A percentile compares a stretch with the other conserved stretches of the same genome.
These are phyloP conservation scores for Cheumatopsyche charites DNA, from an alignment of 1,140 invertebrate genomes.

Conservation along the genomic window DNA sequence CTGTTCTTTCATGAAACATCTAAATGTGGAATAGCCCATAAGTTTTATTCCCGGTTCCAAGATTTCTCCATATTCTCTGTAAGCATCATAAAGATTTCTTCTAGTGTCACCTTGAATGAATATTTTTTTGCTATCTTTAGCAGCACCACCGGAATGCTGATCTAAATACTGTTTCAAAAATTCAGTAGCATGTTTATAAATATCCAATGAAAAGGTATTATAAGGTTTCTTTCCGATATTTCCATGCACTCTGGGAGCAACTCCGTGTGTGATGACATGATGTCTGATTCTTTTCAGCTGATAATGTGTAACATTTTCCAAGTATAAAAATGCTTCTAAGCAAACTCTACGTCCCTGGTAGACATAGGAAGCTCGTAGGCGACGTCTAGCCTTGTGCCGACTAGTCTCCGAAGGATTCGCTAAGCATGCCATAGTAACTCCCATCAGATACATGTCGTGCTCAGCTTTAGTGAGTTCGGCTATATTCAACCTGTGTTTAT, in stretches of 20 bases:
- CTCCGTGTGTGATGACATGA: slow-evolving; percentile 78
- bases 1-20: slow-evolving; percentile 80
- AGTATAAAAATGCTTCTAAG: slow-evolving; percentile 77
- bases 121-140: slow-evolving; percentile 62
- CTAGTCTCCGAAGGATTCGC: slow-evolving; percentile 76
- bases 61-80: slow-evolving; percentile 73
- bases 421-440: slow-evolving; percentile 79
- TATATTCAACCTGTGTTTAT: slow-evolving; percentile 76
- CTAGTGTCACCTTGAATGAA: slow-evolving; percentile 73
- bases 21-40: slow-evolving; percentile 81
- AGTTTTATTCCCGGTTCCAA: slow-evolving; percentile 70
- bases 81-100: slow-evolving; percentile 75
- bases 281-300: slow-evolving; percentile 78
- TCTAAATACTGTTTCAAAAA: slow-evolving; percentile 75
- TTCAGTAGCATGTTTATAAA: slow-evolving; percentile 76
- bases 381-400: slow-evolving; percentile 72
- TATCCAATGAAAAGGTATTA: slow-evolving; percentile 79
- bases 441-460: slow-evolving; percentile 79
- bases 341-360: slow-evolving; percentile 78
- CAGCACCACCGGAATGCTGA: slow-evolving; percentile 62
- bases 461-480: slow-evolving; percentile 78
- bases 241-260: slow-evolving; percentile 76
- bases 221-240: slow-evolving; percentile 83
- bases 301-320: slow-evolving; percentile 82
- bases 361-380: slow-evolving; percentile 75